Base-by-base conservation (phyloP, 2,888 invertebrate species). In the Gortyna flavago region DNA sequence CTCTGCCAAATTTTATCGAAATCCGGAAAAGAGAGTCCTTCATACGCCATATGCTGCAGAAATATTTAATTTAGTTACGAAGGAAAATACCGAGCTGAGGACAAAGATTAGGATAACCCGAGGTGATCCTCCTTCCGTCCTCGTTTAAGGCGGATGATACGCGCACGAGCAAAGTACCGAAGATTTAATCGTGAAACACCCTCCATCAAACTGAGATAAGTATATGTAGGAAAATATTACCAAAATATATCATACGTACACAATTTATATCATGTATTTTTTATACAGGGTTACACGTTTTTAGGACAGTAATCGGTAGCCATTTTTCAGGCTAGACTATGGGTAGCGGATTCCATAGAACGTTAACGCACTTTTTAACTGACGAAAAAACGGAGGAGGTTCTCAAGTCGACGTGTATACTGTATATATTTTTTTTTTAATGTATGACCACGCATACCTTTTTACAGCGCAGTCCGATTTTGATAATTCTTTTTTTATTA, bases 181-280 rank as follows among this genome's bases (percentile, higher is more conserved):
- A 82, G 85, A 85, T 84, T 82, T 84, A 85, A 84, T 82, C 79
- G 77, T 44, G 66, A 70, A 67, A 74, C 79, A 69, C 80, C 82
- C 86, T 84, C 86, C 77, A 70, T 84, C 76, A 78, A 35, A 70
- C 61, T 69, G 51, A 73, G 71, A 75, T 75, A 84, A 48, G 78
- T 67, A 72, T 71, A 74, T 38, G 76, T 72, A 54, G 73, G 59
- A 67, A 85, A 79, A 81, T 84, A 81, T 85, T 79, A 68, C 81
- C 18, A 29, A 65, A 66, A 74, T 85, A 85, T 64, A 84, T 85
- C 81, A 73, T 71, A 73, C 16, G 38, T 35, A 48, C 61, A 77
- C 66, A 77, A 80, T 85, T 74, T 84, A 81, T 76, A 35, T 57
- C 69, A 75, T 70, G 74, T 69, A 72, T 77, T 80, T 83, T 83